Base-by-base conservation (phyloP, 2,888 invertebrate species). In the Azorinus chamasolen region DNA sequence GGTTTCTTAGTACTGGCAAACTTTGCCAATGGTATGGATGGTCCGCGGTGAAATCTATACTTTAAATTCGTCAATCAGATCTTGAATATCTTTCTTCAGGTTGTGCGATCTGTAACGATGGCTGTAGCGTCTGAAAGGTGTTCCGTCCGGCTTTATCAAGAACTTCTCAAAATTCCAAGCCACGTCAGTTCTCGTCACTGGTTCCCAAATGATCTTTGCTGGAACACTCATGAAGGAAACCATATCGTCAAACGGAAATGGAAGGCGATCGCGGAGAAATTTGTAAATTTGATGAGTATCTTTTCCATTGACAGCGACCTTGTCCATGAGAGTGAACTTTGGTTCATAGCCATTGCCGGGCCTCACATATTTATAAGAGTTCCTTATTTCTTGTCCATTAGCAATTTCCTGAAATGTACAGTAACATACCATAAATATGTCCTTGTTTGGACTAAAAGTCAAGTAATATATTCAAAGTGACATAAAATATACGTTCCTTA, bases 81-180 rank as follows among this genome's bases (percentile, higher is more conserved):
- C 66, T 54, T 80, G 64, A 14, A 92, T 91, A 70, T 92, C 92
- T 27, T 80, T 72, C 43, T 86, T 76, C 16, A 92, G 79, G 27
- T 90, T 83, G 16, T 73, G 83, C 1, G 91, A 90, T 59, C 87
- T 84, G 66, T 78, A 90, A n/a, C 86, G 71, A 63, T 86, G 83
- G 75, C 91, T 91, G 82, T 90, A 93, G 46, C 93, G 87, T 57
- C 86, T 87, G 54, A 89, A 87, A 1, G 93, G 93, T 27, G 83
- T 79, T 0, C 93, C 93, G n/a, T 89, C 86, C 1, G 87, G 86
- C 16, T 80, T 87, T 24, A 93, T 86, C 1, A 93, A 88, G 83
- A 93, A 93, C 81, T 93, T 93, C 80, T 93, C 93, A 76, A 93
- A 93, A 81, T 93, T 93, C 93, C 93, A 93, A 2, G 91, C 69